A percentile compares a stretch with the other conserved stretches of the same genome.
These are phyloP conservation scores for Microctonus hyperodae DNA, from an alignment of 2,888 invertebrate genomes.

Conservation along the genomic window DNA sequence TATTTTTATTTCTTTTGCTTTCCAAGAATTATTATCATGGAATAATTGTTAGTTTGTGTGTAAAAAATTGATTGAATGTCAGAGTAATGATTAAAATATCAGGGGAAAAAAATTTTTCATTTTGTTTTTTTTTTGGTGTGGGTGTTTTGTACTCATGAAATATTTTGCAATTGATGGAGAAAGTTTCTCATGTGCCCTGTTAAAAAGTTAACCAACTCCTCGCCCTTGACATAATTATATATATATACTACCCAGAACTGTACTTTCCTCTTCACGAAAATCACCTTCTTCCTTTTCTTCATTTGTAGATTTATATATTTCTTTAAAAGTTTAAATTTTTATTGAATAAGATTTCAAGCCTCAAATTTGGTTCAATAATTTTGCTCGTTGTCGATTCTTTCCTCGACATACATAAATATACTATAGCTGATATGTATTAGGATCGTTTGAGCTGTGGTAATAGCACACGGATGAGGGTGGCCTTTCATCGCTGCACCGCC, in stretches of 20 bases:
- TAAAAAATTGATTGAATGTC: not conserved
- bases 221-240: constrained; percentile 17
- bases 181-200: constrained; percentile 8
- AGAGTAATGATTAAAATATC: not conserved
- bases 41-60: too few species aligned
- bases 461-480: not conserved
- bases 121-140: constrained; percentile 5
- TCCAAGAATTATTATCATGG: not conserved
- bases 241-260: not conserved
- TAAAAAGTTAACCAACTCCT: constrained; percentile 6
- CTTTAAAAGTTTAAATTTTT: not conserved
- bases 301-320: not conserved
- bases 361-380: constrained; percentile 12
- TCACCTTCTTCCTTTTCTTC: not conserved
- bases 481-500: not conserved
- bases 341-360: constrained; percentile 12
- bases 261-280: not conserved
- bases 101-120: not conserved
- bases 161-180: constrained; percentile 23
- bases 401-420: not conserved
- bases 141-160: constrained; percentile 9
- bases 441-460: too few species aligned
- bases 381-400: not conserved
- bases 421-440: not conserved
- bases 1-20: not conserved